These are phyloP conservation scores for Tetramorium simillimum DNA, from an alignment of 1,140 invertebrate species.

Conservation along the genomic window DNA sequence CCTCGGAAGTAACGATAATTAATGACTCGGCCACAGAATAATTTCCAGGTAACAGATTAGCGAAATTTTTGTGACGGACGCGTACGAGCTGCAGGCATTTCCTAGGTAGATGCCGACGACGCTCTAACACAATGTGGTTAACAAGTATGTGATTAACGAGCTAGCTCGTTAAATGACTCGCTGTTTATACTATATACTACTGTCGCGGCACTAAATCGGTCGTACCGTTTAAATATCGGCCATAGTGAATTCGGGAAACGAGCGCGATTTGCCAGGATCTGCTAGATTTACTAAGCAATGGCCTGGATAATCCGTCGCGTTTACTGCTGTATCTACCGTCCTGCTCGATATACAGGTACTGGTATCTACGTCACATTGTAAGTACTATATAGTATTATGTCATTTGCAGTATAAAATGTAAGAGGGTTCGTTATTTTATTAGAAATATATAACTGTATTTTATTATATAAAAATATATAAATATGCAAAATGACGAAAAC, in stretches of 20 bases:
- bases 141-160: slow-evolving; percentile 70
- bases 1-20: slow-evolving; percentile 29
- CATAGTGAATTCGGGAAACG: slow-evolving; percentile 67
- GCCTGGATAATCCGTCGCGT: slow-evolving; percentile 75
- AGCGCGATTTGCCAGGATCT: slow-evolving; percentile 73
- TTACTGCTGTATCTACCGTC: slow-evolving; percentile 60
- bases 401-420: slow-evolving; percentile 11
- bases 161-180: slow-evolving; percentile 67
- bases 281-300: slow-evolving; percentile 78
- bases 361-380: slow-evolving; percentile 26
- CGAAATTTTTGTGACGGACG: slow-evolving; percentile 56
- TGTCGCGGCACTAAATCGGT: slow-evolving; percentile 59
- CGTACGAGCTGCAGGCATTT: slow-evolving; percentile 37
- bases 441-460: neutral
- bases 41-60: slow-evolving; percentile 49
- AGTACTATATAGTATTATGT: slow-evolving; percentile 25
- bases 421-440: neutral
- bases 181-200: slow-evolving; percentile 60
- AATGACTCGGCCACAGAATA: slow-evolving; percentile 30
- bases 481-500: neutral
- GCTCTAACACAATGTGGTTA: slow-evolving; percentile 60
- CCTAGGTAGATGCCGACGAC: slow-evolving; percentile 41
- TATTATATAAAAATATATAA: neutral
- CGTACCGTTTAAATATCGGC: slow-evolving; percentile 69
- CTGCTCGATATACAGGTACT: slow-evolving; percentile 31